Base-by-base conservation (phyloP, 37 sponge, comb jelly and placozoan genomes). In the Petrosia ficiformis region DNA sequence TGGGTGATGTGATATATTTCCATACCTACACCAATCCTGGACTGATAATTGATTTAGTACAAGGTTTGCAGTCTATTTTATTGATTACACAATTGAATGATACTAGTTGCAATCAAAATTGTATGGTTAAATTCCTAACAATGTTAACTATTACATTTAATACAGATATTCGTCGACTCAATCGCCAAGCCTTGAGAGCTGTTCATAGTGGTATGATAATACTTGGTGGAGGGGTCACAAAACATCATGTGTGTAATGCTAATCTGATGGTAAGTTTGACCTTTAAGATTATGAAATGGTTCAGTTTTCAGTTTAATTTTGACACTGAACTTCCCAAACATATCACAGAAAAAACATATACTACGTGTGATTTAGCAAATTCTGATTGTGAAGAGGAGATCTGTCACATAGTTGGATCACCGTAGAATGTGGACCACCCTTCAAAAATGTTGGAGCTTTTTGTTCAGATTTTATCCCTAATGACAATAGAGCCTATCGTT, bases 181-280 rank as follows among this genome's bases (percentile, higher is more conserved):
- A 98, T 58, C 79, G 67, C 19, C 81, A 83, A 56, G 91, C 99
- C 31, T 70, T 90, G 66, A 67, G 75, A 31, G 90, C 96, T 40
- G 80, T 82, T 39, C 90, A 95, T 60, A 93, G 80, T 57, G 99
- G 99, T 5, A 98, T 98, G 92, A 80, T 98, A 41, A 95, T 98
- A 24, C 87, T 98, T 4, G 99, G 99, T 57, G 99, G 96, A 32
- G 99, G 99, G 0, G 65, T 98, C 64, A 82, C 93, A 48, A 98
- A 98, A 59, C 99, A 98, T 72, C 99, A 98, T 73, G 90, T 98
- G 58, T 95, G 94, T 48, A 98, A 98, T 74, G 99, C 99, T 30
- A 98, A 98, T 74, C 77, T 98, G 21, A 95, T 98, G 96, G 94
- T 94, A 31, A 75, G 78, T 41, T n/a, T 78, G n/a, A 19, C 3